These are phyloP conservation scores for Oryzias sinensis DNA, from an alignment of 2,797 vertebrate genomes.

Conservation along the genomic window DNA sequence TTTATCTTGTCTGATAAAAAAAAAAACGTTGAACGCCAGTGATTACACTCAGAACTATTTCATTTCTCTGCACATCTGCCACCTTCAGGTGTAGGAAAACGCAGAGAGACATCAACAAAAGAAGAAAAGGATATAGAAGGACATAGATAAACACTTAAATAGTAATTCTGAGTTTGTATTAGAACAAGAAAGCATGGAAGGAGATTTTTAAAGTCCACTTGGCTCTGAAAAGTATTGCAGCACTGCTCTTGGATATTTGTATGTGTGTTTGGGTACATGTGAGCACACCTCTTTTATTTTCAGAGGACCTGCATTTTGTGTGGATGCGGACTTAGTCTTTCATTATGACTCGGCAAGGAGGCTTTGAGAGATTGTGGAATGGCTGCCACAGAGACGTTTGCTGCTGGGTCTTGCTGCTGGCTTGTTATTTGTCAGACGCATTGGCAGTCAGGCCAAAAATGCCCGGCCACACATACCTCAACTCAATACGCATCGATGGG, in stretches of 20 bases:
- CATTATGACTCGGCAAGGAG: slow-evolving; percentile 68
- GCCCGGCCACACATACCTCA: slow-evolving; percentile 90
- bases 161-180: slow-evolving; percentile 54
- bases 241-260: slow-evolving; percentile 60
- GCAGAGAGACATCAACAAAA: slow-evolving; percentile 45
- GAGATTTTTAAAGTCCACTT: slow-evolving; percentile 65
- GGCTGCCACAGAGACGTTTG: slow-evolving; percentile 47
- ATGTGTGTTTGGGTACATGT: slow-evolving; percentile 49
- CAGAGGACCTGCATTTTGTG: slow-evolving; percentile 64
- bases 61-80: slow-evolving; percentile 35
- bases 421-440: slow-evolving; percentile 51
- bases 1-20: slow-evolving; percentile 57
- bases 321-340: slow-evolving; percentile 67
- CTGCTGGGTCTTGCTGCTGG: slow-evolving; percentile 51
- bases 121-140: slow-evolving; percentile 42
- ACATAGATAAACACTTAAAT: slow-evolving; percentile 48
- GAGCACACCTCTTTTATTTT: slow-evolving; percentile 52
- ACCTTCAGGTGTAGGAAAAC: slow-evolving; percentile 43
- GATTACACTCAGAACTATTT: slow-evolving; percentile 47
- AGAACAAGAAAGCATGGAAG: slow-evolving; percentile 58
- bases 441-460: slow-evolving; percentile 86
- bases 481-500: slow-evolving; percentile 94
- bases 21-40: slow-evolving; percentile 33
- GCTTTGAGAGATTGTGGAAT: slow-evolving; percentile 54
- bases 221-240: slow-evolving; percentile 49